Conservation (phyloP, 2,797 vertebrate species). For the Melanotaenia parkinsoni region DNA sequence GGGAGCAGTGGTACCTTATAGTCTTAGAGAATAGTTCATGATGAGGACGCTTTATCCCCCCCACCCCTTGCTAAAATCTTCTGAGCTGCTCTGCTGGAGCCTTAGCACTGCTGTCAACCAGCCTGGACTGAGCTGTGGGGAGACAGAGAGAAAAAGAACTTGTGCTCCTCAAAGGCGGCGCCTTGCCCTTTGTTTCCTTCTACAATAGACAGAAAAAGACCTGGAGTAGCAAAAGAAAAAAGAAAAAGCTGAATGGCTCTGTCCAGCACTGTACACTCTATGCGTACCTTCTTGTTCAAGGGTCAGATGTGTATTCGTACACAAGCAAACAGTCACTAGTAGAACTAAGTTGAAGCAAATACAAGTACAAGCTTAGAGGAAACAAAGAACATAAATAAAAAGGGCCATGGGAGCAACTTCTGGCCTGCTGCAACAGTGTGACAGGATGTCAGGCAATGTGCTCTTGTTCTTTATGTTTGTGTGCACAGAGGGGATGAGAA, state of each 20-base stretch:
- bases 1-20: constrained; percentile 42
- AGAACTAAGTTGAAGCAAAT: constrained; percentile 48
- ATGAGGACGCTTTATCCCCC: constrained; percentile 63
- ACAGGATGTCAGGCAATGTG: constrained; percentile 56
- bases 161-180: constrained; percentile 52
- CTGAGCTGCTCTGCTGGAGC: constrained; percentile 49
- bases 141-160: constrained; percentile 45
- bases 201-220: constrained; percentile 58
- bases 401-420: constrained; percentile 47
- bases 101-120: constrained; percentile 46
- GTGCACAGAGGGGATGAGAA: constrained; percentile 21
- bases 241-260: constrained; percentile 18
- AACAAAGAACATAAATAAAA: constrained; percentile 51
- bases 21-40: constrained; percentile 71
- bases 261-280: constrained; percentile 26
- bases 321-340: constrained; percentile 34
- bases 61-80: constrained; percentile 42
- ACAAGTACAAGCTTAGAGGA: constrained; percentile 38
- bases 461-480: constrained; percentile 38
- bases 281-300: constrained; percentile 17
- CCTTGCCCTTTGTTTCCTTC: constrained; percentile 65
- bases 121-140: constrained; percentile 39
- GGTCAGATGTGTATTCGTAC: constrained; percentile 18
- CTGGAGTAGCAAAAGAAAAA: constrained; percentile 20
- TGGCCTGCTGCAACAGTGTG: constrained; percentile 40